Conservation (phyloP, 1,140 invertebrate genomes). For the Drosophila gunungcola region DNA sequence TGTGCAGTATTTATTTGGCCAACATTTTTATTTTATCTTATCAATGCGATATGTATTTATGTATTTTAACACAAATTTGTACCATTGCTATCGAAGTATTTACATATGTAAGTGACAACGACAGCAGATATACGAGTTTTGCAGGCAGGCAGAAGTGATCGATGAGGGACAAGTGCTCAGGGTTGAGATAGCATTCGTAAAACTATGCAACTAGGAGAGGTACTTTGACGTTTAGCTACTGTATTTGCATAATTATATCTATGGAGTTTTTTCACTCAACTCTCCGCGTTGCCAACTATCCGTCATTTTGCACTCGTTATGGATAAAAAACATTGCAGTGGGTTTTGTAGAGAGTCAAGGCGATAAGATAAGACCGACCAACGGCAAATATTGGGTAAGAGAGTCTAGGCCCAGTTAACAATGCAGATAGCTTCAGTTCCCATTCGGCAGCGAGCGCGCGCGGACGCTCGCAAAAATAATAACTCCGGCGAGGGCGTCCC, state of each 20-base stretch:
- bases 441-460: slow-evolving; percentile 46
- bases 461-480: slow-evolving; percentile 21
- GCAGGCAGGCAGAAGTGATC: not conserved
- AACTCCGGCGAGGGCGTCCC: slow-evolving; percentile 2
- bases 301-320: slow-evolving; percentile 11
- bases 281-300: slow-evolving; percentile 12
- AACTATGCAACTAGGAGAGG: not conserved
- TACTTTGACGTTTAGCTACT: not conserved
- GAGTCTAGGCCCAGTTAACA: slow-evolving; percentile 14
- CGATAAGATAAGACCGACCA: slow-evolving; percentile 49
- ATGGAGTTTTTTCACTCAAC: slow-evolving; percentile 23
- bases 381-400: slow-evolving; percentile 10
- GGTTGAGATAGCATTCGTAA: slow-evolving; percentile 1
- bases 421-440: slow-evolving; percentile 39
- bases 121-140: slow-evolving; percentile 1
- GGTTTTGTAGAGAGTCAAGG: slow-evolving; percentile 32
- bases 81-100: slow-evolving; percentile 19
- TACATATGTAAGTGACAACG: slow-evolving; percentile 52
- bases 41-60: slow-evolving; percentile 45
- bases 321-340: slow-evolving; percentile 21
- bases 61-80: slow-evolving; percentile 48
- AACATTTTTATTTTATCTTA: slow-evolving; percentile 64
- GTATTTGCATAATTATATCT: slow-evolving; percentile 9
- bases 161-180: slow-evolving; percentile 11
- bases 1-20: slow-evolving; percentile 14